phyloP scores from a whole-genome alignment of 1,140 invertebrate genomes.

The Halotydeus destructor region DNA sequence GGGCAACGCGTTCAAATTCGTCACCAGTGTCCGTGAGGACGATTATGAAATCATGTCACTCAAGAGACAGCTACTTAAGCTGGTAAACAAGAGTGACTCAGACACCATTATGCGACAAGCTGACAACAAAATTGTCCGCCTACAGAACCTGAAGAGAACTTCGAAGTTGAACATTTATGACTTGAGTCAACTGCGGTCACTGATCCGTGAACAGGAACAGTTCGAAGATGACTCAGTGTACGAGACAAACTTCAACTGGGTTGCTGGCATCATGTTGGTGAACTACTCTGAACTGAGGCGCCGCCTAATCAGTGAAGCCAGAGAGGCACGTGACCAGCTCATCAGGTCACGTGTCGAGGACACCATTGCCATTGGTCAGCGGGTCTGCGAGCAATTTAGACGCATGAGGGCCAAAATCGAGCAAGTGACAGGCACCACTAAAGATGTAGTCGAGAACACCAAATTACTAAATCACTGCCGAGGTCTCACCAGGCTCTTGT shows the following conservation, averaged over 20 bases:
- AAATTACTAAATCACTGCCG: not conserved
- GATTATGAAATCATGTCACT: not conserved
- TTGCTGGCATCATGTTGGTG: too few relatives aligned
- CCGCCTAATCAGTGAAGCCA: too few relatives aligned
- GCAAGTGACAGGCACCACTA: not conserved
- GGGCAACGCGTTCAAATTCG: not conserved
- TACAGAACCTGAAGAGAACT: not conserved
- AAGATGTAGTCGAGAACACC: not conserved
- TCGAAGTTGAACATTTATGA: not conserved
- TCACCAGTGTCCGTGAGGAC: not conserved
- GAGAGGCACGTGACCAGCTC: not conserved
- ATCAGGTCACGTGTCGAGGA: not conserved
- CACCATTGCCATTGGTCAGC: not conserved
- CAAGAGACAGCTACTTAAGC: not conserved
- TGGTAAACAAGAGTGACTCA: not conserved
- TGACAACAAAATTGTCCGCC: not conserved
- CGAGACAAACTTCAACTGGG: too few relatives aligned
- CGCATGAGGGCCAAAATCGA: not conserved
- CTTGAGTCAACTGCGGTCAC: not conserved
- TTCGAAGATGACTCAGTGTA: not conserved
- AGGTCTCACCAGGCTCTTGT: not conserved
- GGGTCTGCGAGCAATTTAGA: not conserved
- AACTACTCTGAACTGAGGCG: too few relatives aligned
- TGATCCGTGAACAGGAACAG: not conserved
- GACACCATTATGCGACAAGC: not conserved